Percentiles rank a stretch among this genome's conserved stretches.
Evolutionary conservation across 2,113 vertebrate genomes (phyloP).

Genomic region (Grus americana): DNA sequence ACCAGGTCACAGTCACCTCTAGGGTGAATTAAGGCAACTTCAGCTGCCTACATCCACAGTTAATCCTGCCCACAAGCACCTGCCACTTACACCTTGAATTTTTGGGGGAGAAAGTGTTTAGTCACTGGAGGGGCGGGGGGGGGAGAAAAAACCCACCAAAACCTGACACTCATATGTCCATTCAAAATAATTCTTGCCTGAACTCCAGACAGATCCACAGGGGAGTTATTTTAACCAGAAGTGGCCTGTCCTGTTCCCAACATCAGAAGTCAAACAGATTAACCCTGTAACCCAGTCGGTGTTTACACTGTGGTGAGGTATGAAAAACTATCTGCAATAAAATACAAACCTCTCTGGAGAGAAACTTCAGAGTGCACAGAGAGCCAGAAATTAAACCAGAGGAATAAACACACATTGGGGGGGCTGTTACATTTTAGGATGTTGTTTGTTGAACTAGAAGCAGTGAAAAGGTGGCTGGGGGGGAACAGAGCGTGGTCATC

Average conservation of each 20-base stretch:
- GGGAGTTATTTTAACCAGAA: conserved; percentile 38
- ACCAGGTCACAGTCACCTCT: background rate
- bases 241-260: background rate
- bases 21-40: background rate
- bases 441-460: conserved; percentile 39
- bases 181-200: conserved; percentile 4
- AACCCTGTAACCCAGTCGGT: background rate
- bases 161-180: background rate
- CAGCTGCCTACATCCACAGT: too few relatives aligned
- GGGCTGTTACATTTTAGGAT: conserved; percentile 3
- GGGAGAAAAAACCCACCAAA: background rate
- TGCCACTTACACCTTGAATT: background rate
- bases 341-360: conserved; percentile 58
- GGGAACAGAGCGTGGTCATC: background rate
- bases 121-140: too few relatives aligned
- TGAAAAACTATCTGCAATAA: conserved; percentile 68
- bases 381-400: conserved; percentile 53
- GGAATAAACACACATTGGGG: conserved; percentile 39
- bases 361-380: conserved; percentile 20
- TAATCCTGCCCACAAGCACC: background rate
- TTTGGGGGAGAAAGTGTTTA: background rate
- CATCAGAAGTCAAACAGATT: conserved; percentile 6
- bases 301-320: conserved; percentile 36
- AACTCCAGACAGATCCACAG: background rate
- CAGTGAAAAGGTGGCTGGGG: background rate